A percentile compares a stretch with the other conserved stretches of the same genome.
Conservation (phyloP, 1,140 invertebrate genomes). For the Neodiprion pinetum region DNA sequence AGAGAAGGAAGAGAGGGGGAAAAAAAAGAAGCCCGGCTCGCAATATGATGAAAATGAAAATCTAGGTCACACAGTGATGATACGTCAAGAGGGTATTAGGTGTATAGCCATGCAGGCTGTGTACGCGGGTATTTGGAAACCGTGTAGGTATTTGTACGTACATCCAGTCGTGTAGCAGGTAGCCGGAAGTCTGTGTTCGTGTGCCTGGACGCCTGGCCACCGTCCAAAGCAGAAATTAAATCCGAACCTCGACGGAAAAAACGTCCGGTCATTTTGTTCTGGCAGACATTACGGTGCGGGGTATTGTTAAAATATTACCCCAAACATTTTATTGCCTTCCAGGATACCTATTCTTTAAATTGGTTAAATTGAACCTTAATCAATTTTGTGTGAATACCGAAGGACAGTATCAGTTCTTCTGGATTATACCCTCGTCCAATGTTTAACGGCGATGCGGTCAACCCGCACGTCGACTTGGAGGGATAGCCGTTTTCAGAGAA, state of each 20-base stretch:
- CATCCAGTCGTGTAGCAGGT: conserved; percentile 9
- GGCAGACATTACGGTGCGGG: not conserved
- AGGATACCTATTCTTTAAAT: not conserved
- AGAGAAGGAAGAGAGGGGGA: no score
- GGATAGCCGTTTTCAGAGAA: no score
- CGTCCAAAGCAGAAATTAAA: conserved; percentile 38
- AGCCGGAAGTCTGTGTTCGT: not conserved
- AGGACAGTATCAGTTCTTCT: no score
- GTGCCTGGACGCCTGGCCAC: conserved; percentile 22
- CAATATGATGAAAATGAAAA: conserved; percentile 15
- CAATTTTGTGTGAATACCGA: not conserved
- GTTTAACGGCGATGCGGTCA: no score
- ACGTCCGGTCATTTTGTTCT: not conserved
- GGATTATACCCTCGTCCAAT: no score
- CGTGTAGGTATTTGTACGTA: not conserved
- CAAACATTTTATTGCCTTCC: not conserved
- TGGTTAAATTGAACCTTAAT: not conserved
- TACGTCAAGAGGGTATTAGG: not conserved
- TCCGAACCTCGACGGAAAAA: conserved; percentile 20
- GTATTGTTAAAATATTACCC: not conserved
- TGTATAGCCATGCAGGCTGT: not conserved
- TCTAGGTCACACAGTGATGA: conserved; percentile 1
- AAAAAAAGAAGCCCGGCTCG: not conserved
- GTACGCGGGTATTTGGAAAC: not conserved
- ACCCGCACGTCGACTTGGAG: no score